Evolutionary conservation across 2,113 vertebrate genomes (phyloP).

Genomic region (Misgurnus anguillicaudatus): DNA sequence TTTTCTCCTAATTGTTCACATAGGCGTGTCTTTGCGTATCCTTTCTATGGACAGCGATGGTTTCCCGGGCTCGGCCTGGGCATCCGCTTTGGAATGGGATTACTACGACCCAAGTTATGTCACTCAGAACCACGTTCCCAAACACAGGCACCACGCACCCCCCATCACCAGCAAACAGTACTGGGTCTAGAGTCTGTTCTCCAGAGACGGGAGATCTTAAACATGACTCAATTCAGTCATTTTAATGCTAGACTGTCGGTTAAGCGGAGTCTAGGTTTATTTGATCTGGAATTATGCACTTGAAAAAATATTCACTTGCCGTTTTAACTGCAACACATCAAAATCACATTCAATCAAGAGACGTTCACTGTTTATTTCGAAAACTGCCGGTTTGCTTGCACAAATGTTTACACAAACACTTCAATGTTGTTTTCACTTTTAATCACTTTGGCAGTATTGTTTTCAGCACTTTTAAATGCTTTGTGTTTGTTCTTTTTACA

Average conservation of each 20-base stretch:
- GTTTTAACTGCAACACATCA: conserved; percentile 29
- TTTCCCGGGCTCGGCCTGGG: conserved; percentile 62
- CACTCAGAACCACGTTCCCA: conserved; percentile 70
- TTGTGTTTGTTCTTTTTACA: neutral
- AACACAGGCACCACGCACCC: conserved; percentile 67
- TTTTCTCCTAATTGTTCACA: conserved; percentile 21
- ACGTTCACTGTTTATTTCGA: conserved; percentile 9
- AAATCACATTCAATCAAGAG: neutral
- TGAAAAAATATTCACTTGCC: neutral
- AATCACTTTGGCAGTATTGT: neutral
- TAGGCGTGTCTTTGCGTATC: conserved; percentile 80
- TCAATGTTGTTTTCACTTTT: neutral
- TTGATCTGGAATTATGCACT: neutral
- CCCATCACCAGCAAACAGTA: conserved; percentile 69
- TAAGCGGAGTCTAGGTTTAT: neutral
- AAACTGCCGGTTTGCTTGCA: neutral
- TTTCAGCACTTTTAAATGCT: neutral
- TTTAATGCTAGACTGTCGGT: neutral
- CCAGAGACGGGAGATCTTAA: neutral
- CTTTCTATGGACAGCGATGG: conserved; percentile 79
- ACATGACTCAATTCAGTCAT: neutral
- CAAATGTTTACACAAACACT: neutral
- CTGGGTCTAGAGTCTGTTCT: conserved; percentile 70
- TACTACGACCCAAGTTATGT: conserved; percentile 82
- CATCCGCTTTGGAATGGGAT: conserved; percentile 78